Percentiles rank a stretch among this genome's conserved stretches.
Evolutionary conservation across 1,140 invertebrate species (phyloP).

Genomic region (Tetragonula clypearis): DNA sequence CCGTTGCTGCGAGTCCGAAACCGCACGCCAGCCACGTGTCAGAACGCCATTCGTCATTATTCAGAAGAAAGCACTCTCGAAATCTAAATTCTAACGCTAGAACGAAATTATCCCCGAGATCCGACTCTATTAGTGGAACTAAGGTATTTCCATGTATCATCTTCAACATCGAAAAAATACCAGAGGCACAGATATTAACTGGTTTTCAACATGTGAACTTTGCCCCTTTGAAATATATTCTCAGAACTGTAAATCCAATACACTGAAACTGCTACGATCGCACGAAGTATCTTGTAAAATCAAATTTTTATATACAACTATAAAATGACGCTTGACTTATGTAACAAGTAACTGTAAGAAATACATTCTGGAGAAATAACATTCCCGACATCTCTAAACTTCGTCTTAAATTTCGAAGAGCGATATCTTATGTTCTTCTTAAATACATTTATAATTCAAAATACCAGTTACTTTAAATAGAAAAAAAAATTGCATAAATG

Average conservation of each 20-base stretch:
- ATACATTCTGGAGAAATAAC: neutral
- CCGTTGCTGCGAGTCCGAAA: constrained; percentile 24
- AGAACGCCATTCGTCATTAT: constrained; percentile 30
- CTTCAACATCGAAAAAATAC: neutral
- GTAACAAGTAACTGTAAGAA: no score
- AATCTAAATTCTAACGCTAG: neutral
- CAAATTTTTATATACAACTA: neutral
- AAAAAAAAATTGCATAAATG: no score
- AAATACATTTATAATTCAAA: no score
- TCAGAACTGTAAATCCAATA: neutral
- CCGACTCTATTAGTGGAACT: neutral
- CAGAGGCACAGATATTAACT: neutral
- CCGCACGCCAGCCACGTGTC: constrained; percentile 34
- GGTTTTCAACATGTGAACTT: no score
- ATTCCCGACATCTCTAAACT: neutral
- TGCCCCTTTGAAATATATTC: neutral
- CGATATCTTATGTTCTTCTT: no score
- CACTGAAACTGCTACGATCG: no score
- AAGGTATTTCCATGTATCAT: neutral
- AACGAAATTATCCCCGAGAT: neutral
- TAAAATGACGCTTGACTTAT: no score
- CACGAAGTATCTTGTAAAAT: no score
- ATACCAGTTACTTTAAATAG: no score
- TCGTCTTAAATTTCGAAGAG: neutral
- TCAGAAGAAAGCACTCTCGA: constrained; percentile 11